These are phyloP conservation scores for Ephydatia muelleri DNA, from an alignment of 37 sponge, comb jelly and placozoan genomes.

Conservation along the genomic window DNA sequence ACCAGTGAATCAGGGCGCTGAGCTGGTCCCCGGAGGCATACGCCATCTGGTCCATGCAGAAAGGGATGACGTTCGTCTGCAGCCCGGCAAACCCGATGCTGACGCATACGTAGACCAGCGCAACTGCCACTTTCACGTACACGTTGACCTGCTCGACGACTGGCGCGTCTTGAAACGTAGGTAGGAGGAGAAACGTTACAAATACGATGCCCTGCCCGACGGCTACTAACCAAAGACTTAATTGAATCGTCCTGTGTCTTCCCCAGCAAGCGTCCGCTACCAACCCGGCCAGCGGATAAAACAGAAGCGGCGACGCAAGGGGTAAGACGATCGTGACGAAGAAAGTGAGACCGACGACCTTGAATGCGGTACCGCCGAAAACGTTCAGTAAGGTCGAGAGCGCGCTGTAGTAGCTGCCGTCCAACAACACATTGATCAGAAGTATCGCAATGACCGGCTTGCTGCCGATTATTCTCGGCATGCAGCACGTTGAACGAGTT, in stretches of 20 bases:
- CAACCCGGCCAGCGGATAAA: slow-evolving; percentile 2
- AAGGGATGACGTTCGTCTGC: slow-evolving; percentile 4
- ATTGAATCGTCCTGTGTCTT: neutral
- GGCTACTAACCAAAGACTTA: neutral
- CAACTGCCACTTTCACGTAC: neutral
- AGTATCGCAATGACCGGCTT: too few relatives aligned
- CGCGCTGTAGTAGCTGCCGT: too few relatives aligned
- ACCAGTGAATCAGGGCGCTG: slow-evolving; percentile 21
- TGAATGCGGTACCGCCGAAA: too few relatives aligned
- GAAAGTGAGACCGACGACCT: too few relatives aligned
- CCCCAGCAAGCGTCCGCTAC: neutral
- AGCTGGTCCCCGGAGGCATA: neutral
- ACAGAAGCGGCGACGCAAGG: too few relatives aligned
- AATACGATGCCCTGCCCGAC: neutral
- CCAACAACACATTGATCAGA: too few relatives aligned
- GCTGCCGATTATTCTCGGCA: too few relatives aligned
- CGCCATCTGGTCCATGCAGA: slow-evolving; percentile 12
- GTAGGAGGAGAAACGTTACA: neutral
- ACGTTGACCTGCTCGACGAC: too few relatives aligned
- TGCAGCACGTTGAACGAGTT: too few relatives aligned
- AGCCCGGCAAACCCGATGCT: neutral
- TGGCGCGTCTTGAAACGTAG: too few relatives aligned
- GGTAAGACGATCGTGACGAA: too few relatives aligned
- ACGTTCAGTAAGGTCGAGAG: too few relatives aligned
- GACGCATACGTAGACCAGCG: neutral